Evolutionary conservation across 2,888 invertebrate genomes (phyloP), one percentile per base, ranked within the genome.

Genomic region (Aproaerema taeniolella): DNA sequence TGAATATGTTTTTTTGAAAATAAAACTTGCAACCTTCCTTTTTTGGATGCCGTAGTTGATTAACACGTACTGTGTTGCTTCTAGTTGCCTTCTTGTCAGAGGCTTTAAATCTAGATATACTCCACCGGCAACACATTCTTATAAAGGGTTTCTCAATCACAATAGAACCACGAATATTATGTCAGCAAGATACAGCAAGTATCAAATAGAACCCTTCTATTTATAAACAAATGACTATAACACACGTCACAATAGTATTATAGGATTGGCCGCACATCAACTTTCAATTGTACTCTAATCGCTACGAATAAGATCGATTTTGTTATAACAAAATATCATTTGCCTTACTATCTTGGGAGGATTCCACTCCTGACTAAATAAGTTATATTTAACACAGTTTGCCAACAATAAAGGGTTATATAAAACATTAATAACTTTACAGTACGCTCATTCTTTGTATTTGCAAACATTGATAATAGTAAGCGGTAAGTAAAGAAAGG

Each of bases 361-460:
- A 69, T 78, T 78, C 74, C 76, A 65, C 46, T 53, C 49, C 33
- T 53, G 38, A 24, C 42, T 49, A 67, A 65, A 69, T 49, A 53
- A 46, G 24, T 49, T 52, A 60, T 58, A 58, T 54, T 58, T 56
- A 58, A 50, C 45, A 38, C 20, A 56, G 50, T 65, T 61, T 58
- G 60, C 55, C 47, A 49, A 55, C 44, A 49, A 57, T 55, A 48
- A 46, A 46, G 45, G 11, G n/a, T n/a, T 3, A 28, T 6, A 6
- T 20, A 20, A 20, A 20, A 7, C 7, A 11, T 30, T 11, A 20
- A 20, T 4, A 20, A 20, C 5, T 30, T 30, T 30, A 30, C 13
- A n/a, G n/a, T n/a, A n/a, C n/a, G n/a, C n/a, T n/a, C n/a, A n/a
- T n/a, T n/a, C n/a, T n/a, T n/a, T n/a, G n/a, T n/a, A n/a, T n/a